Evolutionary conservation across 2,888 invertebrate species (phyloP).

Genomic region (Hydraecia micacea): DNA sequence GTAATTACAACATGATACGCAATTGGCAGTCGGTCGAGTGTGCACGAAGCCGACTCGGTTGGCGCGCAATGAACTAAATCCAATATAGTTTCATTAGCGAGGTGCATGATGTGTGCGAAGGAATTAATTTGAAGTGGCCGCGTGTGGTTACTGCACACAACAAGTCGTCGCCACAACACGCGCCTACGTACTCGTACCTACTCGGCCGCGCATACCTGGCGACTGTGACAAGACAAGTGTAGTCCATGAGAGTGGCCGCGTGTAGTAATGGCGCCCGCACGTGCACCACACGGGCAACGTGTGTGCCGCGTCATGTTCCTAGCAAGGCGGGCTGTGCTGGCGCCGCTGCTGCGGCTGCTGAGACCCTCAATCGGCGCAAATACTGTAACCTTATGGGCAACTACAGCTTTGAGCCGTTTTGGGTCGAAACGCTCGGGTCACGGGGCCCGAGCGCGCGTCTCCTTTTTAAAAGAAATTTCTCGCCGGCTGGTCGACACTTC

Average conservation of each 20-base stretch:
- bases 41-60: not conserved
- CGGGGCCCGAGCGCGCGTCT: no score
- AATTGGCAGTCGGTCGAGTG: not conserved
- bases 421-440: no score
- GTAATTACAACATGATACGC: slow-evolving; percentile 6
- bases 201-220: not conserved
- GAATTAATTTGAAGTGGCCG: not conserved
- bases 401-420: no score
- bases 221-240: not conserved
- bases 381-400: no score
- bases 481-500: no score
- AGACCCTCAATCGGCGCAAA: no score
- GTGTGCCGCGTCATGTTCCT: no score
- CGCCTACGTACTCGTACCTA: no score
- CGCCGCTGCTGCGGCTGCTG: no score
- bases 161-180: not conserved
- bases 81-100: not conserved
- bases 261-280: not conserved
- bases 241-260: not conserved
- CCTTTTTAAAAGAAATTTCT: no score
- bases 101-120: slow-evolving; percentile 5
- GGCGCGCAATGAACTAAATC: not conserved
- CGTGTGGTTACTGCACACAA: not conserved
- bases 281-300: no score
- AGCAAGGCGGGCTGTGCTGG: no score